A percentile compares a stretch with the other conserved stretches of the same genome.
Evolutionary conservation across 2,797 vertebrate species (phyloP).

Genomic region (Enteromius treurensis): DNA sequence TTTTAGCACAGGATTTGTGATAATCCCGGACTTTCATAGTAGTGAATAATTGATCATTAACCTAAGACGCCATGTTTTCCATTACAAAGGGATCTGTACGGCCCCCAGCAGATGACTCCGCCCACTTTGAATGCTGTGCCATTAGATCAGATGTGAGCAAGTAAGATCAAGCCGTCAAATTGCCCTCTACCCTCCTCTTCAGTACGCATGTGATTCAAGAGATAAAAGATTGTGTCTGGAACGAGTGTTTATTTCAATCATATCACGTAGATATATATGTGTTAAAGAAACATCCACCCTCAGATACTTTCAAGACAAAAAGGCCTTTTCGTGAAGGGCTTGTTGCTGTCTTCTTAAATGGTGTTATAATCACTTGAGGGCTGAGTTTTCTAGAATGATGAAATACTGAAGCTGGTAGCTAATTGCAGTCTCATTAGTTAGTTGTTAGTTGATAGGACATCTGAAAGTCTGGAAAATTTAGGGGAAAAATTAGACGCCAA

Average conservation of each 20-base stretch:
- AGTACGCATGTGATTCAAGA: neutral
- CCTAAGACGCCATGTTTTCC: constrained; percentile 2
- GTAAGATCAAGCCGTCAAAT: constrained; percentile 65
- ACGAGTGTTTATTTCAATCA: neutral
- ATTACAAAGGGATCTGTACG: constrained; percentile 44
- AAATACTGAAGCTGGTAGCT: constrained; percentile 17
- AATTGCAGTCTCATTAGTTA: constrained; percentile 24
- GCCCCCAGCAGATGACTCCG: constrained; percentile 53
- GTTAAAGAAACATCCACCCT: constrained; percentile 19
- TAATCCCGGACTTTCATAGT: constrained; percentile 16
- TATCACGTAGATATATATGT: neutral
- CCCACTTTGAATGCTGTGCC: constrained; percentile 56
- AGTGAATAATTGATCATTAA: constrained; percentile 29
- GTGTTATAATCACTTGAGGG: neutral
- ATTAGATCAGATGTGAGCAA: constrained; percentile 66
- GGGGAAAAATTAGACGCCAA: constrained; percentile 73
- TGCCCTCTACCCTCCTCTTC: constrained; percentile 61
- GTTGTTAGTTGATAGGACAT: constrained; percentile 63
- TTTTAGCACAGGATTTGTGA: constrained; percentile 17
- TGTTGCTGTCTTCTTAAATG: constrained; percentile 6
- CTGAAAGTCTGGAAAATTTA: constrained; percentile 69
- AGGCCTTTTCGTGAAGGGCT: constrained; percentile 24
- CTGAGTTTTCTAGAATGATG: constrained; percentile 16
- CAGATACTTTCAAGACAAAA: constrained; percentile 5
- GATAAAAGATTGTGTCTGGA: constrained; percentile 22